These are phyloP conservation scores for Molossus alvarezi DNA, from an alignment of 2,797 vertebrate genomes.

Conservation along the genomic window DNA sequence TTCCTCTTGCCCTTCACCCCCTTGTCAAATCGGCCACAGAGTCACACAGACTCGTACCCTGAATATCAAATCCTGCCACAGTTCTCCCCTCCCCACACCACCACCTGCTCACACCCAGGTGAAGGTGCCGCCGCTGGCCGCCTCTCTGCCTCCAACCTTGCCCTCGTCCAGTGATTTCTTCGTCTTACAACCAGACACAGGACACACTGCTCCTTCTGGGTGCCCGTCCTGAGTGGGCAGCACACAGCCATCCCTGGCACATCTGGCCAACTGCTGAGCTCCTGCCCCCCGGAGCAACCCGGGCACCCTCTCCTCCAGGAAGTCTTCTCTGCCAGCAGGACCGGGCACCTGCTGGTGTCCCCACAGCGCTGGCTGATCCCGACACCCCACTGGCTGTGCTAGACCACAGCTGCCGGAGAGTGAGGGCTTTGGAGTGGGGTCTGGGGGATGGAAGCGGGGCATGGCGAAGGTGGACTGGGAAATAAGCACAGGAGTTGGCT, in stretches of 20 bases:
- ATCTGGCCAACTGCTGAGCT: background rate
- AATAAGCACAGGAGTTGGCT: background rate
- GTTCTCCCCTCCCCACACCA: rapidly evolving
- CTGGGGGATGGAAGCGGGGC: background rate
- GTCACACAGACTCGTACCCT: background rate
- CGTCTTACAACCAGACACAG: background rate
- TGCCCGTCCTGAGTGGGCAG: background rate
- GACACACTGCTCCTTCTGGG: rapidly evolving
- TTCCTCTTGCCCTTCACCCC: background rate
- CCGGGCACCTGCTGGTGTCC: background rate
- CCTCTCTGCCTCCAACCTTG: background rate
- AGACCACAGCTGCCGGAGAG: background rate
- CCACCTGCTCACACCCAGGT: rapidly evolving
- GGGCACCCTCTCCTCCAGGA: background rate
- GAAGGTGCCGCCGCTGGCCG: background rate
- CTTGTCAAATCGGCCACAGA: background rate
- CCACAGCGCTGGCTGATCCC: background rate
- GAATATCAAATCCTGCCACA: background rate
- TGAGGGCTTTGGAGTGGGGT: background rate
- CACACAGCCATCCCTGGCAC: rapidly evolving
- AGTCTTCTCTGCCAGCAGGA: background rate
- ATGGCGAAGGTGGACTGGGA: background rate
- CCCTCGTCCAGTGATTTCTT: background rate
- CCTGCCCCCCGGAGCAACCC: background rate
- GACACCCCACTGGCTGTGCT: too few species aligned